phyloP scores from a whole-genome alignment of 2,797 vertebrate species.

The Hydrocynus forskahlii region DNA sequence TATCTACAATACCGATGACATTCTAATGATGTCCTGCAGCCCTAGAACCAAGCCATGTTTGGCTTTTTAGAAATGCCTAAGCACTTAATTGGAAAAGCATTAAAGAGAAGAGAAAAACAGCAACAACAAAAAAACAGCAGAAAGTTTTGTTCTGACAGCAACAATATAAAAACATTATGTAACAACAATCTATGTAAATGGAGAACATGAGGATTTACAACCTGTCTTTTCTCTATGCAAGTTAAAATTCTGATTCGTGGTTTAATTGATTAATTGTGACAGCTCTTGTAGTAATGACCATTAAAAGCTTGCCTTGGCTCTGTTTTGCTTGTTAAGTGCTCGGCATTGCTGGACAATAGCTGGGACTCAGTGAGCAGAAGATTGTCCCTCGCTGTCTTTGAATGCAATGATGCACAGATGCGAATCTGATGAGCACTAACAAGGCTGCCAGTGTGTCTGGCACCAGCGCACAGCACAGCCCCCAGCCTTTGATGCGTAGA shows the following conservation, averaged over 20 bases:
- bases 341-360: not conserved
- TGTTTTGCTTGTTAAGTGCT: slow-evolving; percentile 17
- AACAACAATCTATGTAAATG: too few relatives aligned
- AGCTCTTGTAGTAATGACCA: not conserved
- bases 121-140: too few relatives aligned
- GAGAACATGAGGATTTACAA: not conserved
- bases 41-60: too few relatives aligned
- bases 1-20: too few relatives aligned
- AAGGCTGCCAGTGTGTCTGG: slow-evolving; percentile 62
- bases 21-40: too few relatives aligned
- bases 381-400: slow-evolving; percentile 19
- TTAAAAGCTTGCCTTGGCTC: not conserved
- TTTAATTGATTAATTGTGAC: not conserved
- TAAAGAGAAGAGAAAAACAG: too few relatives aligned
- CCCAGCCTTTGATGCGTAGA: slow-evolving; percentile 52
- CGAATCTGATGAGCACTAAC: slow-evolving; percentile 46
- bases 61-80: not conserved
- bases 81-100: not conserved
- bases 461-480: slow-evolving; percentile 35
- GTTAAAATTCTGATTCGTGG: not conserved
- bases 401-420: slow-evolving; percentile 31
- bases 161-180: too few relatives aligned
- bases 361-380: not conserved
- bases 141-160: too few relatives aligned
- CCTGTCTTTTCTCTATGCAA: not conserved